Evolutionary conservation across 2,888 invertebrate species (phyloP).

Genomic region (Drosophila sordidapex): DNA sequence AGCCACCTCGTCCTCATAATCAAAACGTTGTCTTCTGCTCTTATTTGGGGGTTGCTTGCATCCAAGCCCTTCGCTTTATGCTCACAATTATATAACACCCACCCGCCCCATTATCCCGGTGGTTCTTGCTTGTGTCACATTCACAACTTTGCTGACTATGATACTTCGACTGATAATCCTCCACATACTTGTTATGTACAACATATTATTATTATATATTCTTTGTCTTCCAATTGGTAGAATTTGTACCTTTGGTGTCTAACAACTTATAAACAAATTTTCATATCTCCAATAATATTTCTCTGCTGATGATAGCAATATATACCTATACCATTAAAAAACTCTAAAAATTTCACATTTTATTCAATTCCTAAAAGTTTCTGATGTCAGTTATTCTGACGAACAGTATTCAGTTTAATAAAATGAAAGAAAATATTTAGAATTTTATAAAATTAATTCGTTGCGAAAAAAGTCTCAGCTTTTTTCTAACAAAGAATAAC

Average conservation of each 20-base stretch:
- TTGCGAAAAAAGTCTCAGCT: no score
- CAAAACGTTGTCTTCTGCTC: conserved; percentile 15
- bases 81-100: background rate
- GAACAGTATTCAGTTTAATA: no score
- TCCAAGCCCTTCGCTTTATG: conserved; percentile 3
- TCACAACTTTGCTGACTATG: conserved; percentile 23
- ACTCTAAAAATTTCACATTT: background rate
- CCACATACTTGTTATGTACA: background rate
- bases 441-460: background rate
- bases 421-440: background rate
- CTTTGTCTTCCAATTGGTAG: background rate
- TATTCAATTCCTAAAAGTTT: background rate
- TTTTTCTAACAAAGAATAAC: background rate
- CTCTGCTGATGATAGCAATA: background rate
- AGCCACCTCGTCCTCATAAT: conserved; percentile 7
- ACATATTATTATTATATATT: background rate
- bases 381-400: background rate
- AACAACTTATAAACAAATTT: background rate
- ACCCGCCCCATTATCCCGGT: background rate
- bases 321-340: background rate
- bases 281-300: background rate
- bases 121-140: conserved; percentile 21
- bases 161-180: background rate
- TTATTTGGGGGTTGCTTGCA: conserved; percentile 38
- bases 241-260: background rate